A percentile compares a stretch with the other conserved stretches of the same genome.
phyloP scores from a whole-genome alignment of 2,113 vertebrate species.

The Garra rufa region DNA sequence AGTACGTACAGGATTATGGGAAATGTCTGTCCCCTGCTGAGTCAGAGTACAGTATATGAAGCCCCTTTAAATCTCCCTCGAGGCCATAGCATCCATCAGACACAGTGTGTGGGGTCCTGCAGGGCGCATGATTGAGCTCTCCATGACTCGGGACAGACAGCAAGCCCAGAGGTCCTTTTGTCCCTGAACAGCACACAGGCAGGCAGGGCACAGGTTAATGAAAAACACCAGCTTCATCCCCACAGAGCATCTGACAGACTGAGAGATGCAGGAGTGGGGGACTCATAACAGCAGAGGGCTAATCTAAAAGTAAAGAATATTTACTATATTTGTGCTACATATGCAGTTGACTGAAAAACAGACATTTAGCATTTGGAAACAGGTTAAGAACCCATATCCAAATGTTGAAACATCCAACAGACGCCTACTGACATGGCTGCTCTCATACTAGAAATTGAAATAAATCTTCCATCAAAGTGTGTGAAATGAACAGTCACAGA shows the following conservation, averaged over 20 bases:
- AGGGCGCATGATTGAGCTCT: constrained; percentile 72
- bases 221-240: constrained; percentile 71
- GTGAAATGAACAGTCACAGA: constrained; percentile 35
- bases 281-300: neutral
- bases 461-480: constrained; percentile 38
- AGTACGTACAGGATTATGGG: neutral
- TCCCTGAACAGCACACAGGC: constrained; percentile 57
- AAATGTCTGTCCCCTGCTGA: constrained; percentile 21
- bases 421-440: constrained; percentile 10
- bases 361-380: neutral
- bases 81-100: constrained; percentile 51
- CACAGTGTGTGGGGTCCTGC: constrained; percentile 52
- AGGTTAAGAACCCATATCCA: neutral
- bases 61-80: constrained; percentile 60
- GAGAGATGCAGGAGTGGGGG: neutral
- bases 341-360: neutral
- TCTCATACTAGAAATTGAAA: constrained; percentile 25
- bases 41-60: constrained; percentile 30
- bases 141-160: constrained; percentile 53
- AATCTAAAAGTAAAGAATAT: constrained; percentile 27
- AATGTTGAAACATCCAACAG: neutral
- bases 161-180: constrained; percentile 60
- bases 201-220: constrained; percentile 70
- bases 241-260: constrained; percentile 56
- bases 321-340: constrained; percentile 3